These are phyloP conservation scores for Hydrotaea cyrtoneurina DNA, from an alignment of 2,888 invertebrate genomes.

Conservation along the genomic window DNA sequence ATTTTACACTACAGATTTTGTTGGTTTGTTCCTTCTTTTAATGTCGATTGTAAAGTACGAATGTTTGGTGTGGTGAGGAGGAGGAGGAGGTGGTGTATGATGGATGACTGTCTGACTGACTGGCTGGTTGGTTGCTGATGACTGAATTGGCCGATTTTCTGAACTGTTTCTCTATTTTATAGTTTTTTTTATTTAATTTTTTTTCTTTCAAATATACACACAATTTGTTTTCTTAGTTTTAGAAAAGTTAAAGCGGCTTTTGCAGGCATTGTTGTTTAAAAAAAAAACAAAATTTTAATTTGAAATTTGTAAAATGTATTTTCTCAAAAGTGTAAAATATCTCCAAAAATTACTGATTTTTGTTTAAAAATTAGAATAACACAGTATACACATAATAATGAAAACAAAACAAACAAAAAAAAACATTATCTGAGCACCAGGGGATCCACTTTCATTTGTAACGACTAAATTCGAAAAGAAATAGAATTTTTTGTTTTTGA, in stretches of 20 bases:
- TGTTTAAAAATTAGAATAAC: slow-evolving; percentile 14
- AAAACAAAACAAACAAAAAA: no score
- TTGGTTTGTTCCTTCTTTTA: background rate
- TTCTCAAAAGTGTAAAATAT: slow-evolving; percentile 18
- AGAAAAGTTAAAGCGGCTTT: slow-evolving; percentile 14
- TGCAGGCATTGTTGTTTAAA: background rate
- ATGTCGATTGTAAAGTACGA: slow-evolving; percentile 31
- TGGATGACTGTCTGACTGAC: background rate
- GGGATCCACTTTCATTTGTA: background rate
- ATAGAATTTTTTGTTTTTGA: no score
- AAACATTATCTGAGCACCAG: background rate
- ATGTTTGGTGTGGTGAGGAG: background rate
- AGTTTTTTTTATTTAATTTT: background rate
- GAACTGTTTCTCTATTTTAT: slow-evolving; percentile 27
- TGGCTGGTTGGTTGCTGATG: background rate
- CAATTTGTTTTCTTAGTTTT: background rate
- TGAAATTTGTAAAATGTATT: background rate
- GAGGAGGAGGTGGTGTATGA: background rate
- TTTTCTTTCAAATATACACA: background rate
- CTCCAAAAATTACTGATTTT: slow-evolving; percentile 15
- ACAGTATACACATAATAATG: background rate
- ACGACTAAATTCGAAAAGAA: no score
- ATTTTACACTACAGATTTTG: slow-evolving; percentile 45
- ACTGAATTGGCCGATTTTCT: slow-evolving; percentile 18
- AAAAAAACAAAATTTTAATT: background rate